Evolutionary conservation across 2,797 vertebrate species (phyloP).

Genomic region (Phoebastria nigripes): DNA sequence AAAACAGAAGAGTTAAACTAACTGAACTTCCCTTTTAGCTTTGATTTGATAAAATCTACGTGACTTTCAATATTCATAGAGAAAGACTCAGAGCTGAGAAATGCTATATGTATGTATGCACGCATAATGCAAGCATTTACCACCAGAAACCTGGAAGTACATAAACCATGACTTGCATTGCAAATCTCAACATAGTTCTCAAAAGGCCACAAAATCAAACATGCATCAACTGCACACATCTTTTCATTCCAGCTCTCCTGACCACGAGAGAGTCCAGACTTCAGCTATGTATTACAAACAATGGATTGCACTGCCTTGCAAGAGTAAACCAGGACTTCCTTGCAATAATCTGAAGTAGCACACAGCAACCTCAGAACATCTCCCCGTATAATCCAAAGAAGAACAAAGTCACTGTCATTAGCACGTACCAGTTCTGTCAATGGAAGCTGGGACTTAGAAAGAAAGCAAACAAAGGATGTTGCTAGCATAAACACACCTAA

Average conservation of each 20-base stretch:
- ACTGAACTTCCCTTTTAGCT: neutral
- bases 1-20: neutral
- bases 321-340: neutral
- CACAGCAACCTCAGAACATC: neutral
- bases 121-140: neutral
- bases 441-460: constrained; percentile 19
- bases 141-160: neutral
- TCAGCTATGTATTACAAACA: neutral
- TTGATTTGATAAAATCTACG: neutral
- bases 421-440: neutral
- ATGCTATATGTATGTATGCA: too few relatives aligned
- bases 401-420: neutral
- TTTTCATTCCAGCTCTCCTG: neutral
- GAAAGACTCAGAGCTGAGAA: neutral
- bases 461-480: neutral
- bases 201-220: neutral
- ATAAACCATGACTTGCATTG: neutral
- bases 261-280: neutral
- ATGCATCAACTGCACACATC: neutral
- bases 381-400: neutral
- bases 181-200: neutral
- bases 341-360: neutral
- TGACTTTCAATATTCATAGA: neutral
- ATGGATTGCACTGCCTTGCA: neutral
- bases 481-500: neutral